Conservation (phyloP, 2,113 vertebrate species). For the Rhinopithecus roxellana region DNA sequence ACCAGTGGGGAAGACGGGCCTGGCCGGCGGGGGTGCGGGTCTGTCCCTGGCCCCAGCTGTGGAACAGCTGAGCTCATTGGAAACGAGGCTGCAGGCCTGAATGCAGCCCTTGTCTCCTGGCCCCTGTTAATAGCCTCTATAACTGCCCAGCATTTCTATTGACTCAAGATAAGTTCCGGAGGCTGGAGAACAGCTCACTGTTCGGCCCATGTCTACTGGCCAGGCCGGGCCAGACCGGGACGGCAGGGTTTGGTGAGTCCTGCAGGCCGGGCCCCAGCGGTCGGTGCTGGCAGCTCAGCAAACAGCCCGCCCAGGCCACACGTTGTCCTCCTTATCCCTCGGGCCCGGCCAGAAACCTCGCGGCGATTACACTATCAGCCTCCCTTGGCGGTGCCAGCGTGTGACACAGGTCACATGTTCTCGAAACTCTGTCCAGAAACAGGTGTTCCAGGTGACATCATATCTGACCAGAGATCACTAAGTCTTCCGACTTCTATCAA, state of each 20-base stretch:
- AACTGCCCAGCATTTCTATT: conserved; percentile 81
- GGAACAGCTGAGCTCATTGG: conserved; percentile 75
- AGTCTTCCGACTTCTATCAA: conserved; percentile 64
- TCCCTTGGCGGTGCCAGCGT: conserved; percentile 71
- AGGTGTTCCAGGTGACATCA: conserved; percentile 80
- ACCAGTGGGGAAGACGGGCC: conserved; percentile 50
- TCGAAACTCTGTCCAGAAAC: conserved; percentile 74
- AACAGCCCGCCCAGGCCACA: conserved; percentile 63
- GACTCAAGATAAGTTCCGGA: conserved; percentile 84
- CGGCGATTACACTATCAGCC: conserved; percentile 76
- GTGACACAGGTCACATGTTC: conserved; percentile 56
- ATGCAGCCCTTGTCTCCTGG: conserved; percentile 81
- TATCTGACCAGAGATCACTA: neutral
- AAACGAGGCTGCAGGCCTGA: conserved; percentile 70
- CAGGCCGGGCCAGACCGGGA: neutral
- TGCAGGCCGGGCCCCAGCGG: neutral
- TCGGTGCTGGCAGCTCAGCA: conserved; percentile 73
- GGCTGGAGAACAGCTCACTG: conserved; percentile 80
- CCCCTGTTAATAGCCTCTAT: conserved; percentile 79
- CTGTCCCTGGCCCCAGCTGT: conserved; percentile 65
- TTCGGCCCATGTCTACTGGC: conserved; percentile 74
- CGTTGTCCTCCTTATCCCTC: conserved; percentile 72
- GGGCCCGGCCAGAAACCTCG: conserved; percentile 34
- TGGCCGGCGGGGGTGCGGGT: conserved; percentile 45
- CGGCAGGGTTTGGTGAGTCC: conserved; percentile 47